Conservation (phyloP, 2,888 invertebrate genomes). For the Scaeva pyrastri region DNA sequence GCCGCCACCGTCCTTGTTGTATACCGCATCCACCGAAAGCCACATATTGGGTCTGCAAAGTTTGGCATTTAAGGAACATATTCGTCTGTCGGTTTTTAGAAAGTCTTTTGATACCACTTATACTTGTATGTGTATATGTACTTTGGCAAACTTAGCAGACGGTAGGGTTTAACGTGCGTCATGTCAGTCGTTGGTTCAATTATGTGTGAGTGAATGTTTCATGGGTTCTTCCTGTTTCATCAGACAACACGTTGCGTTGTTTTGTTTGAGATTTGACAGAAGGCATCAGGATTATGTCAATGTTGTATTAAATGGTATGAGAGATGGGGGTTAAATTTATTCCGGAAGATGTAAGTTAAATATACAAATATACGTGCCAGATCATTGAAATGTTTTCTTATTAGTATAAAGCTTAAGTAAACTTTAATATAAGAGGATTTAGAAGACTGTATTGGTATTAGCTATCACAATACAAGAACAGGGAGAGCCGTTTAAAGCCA, state of each 20-base stretch:
- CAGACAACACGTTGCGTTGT: constrained; percentile 25
- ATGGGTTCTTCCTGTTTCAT: constrained; percentile 5
- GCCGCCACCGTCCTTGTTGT: too few relatives aligned
- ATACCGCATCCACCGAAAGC: too few relatives aligned
- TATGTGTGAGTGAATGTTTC: constrained; percentile 68
- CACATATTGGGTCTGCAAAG: constrained; percentile 72
- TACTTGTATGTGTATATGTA: too few relatives aligned
- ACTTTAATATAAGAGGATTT: too few relatives aligned
- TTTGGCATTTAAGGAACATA: constrained; percentile 70
- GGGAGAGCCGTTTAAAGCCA: too few relatives aligned
- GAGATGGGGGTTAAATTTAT: constrained; percentile 12
- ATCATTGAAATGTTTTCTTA: background rate
- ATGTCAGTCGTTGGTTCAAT: constrained; percentile 57
- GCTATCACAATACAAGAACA: too few relatives aligned
- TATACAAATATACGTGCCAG: constrained; percentile 21
- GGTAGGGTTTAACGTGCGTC: constrained; percentile 53
- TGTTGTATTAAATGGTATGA: constrained; percentile 24
- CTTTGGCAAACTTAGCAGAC: constrained; percentile 61
- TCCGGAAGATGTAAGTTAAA: constrained; percentile 12
- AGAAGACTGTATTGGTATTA: too few relatives aligned
- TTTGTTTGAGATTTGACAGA: constrained; percentile 47
- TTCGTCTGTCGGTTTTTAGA: constrained; percentile 58
- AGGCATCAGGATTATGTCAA: constrained; percentile 61
- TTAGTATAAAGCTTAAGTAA: too few relatives aligned
- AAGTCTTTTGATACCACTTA: constrained; percentile 62